phyloP scores from a whole-genome alignment of 1,140 invertebrate species.

The Drosophila teissieri region DNA sequence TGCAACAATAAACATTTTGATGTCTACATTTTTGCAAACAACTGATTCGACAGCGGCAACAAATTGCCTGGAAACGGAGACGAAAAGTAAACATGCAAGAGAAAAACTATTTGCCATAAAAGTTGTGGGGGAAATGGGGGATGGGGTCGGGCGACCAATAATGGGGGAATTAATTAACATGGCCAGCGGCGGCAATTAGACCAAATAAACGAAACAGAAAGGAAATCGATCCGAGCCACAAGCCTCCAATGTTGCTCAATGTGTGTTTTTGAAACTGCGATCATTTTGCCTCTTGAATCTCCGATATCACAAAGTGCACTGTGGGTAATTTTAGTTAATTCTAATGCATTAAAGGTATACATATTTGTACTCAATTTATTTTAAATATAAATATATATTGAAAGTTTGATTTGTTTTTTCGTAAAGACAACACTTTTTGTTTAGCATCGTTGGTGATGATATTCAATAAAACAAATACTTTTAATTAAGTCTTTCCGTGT shows the following conservation, averaged over 20 bases:
- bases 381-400: too few species aligned
- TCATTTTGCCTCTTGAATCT: constrained; percentile 1
- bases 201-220: constrained; percentile 43
- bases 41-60: constrained; percentile 25
- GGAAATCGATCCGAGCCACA: constrained; percentile 30
- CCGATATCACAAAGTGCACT: constrained; percentile 12
- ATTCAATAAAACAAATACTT: neutral
- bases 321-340: neutral
- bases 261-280: constrained; percentile 8
- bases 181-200: constrained; percentile 48
- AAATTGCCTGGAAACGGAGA: constrained; percentile 48
- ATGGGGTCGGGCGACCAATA: neutral
- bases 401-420: too few species aligned
- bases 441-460: neutral
- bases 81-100: constrained; percentile 60
- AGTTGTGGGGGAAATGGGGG: constrained; percentile 4
- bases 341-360: too few species aligned
- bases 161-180: constrained; percentile 59
- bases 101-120: constrained; percentile 33
- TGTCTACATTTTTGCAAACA: constrained; percentile 32
- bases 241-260: neutral
- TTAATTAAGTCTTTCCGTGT: constrained; percentile 3
- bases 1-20: constrained; percentile 41
- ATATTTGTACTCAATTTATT: too few species aligned
- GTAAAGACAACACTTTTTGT: too few species aligned